Base-by-base conservation (phyloP, 2,797 vertebrate species). In the Gorsachius magnificus region DNA sequence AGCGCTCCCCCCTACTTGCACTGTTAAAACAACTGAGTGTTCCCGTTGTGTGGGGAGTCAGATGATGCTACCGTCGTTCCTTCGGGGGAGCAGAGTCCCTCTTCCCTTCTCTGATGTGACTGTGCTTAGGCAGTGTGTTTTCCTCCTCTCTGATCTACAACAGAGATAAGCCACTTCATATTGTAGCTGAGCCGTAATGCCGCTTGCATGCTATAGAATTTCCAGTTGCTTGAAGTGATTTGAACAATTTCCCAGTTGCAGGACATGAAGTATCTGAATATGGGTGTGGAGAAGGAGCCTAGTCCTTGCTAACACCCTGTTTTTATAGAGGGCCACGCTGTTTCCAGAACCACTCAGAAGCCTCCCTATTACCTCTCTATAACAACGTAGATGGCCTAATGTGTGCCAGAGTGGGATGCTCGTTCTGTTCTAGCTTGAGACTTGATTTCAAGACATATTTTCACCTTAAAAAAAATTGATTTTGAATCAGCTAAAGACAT, bases 11-110 rank as follows among this genome's bases (percentile, higher is more conserved):
- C 8, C 61, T 65, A 89, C n/a, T 70, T 1, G 0, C 28, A 3
- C 33, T 56, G 68, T n/a, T 68, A 5, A 69, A 89, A 18, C 3
- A 6, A 14, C 35, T 7, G 19, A 0, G 0, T 45, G 66, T 14
- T 82, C 28, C 70, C 65, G 24, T 8, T 25, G 51, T 36, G 29
- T 25, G 46, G 48, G n/a, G 17, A 38, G 13, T 29, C 25, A 35
- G 33, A 11, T 0, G 3, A 22, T 56, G 57, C 41, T 50, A 12
- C 51, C 35, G 10, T 4, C 36, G 26, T 51, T 29, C 38, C 56
- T 51, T 31, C 24, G 33, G 48, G 13, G 19, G 4, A 74, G 24
- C 29, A 51, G 54, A 38, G 51, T 18, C 35, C 25, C 13, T 66
- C 17, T 51, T 57, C 61, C n/a, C 20, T 13, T 65, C 61, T 38